These are phyloP conservation scores for Andrena hattorfiana DNA, from an alignment of 2,888 invertebrate species.

Conservation along the genomic window DNA sequence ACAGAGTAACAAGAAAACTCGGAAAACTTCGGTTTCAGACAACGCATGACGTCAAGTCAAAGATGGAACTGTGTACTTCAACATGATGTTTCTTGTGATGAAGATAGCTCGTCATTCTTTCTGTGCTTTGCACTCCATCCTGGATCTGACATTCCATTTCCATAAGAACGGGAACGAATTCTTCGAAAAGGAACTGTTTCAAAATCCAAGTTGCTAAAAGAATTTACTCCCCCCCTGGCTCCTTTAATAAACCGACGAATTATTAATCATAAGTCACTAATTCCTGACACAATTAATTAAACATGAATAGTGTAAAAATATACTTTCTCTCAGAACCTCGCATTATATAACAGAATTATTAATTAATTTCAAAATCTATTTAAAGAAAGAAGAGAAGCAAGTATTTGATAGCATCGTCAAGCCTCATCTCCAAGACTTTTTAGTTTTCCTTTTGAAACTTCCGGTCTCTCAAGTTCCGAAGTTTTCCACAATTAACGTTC, in stretches of 20 bases:
- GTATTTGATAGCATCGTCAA: neutral
- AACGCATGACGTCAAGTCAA: neutral
- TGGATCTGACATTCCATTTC: conserved; percentile 1
- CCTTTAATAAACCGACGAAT: neutral
- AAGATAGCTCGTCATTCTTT: neutral
- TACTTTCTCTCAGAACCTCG: neutral
- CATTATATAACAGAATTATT: too few relatives aligned
- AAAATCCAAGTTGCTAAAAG: neutral
- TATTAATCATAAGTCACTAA: neutral
- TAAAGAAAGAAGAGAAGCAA: neutral
- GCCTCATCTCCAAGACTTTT: neutral
- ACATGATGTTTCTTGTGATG: conserved; percentile 20
- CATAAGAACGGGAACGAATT: neutral
- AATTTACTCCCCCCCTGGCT: neutral
- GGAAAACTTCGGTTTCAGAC: neutral
- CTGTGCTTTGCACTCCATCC: neutral
- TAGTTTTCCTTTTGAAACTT: neutral
- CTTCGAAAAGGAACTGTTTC: neutral
- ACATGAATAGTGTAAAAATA: neutral
- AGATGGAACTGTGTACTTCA: conserved; percentile 17
- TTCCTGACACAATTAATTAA: neutral
- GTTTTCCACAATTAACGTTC: neutral
- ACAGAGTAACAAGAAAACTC: conserved; percentile 11
- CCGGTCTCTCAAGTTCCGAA: neutral
- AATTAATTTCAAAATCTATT: too few relatives aligned